A percentile compares a stretch with the other conserved stretches of the same genome.
These are phyloP conservation scores for Physeter macrocephalus DNA, from an alignment of 2,113 vertebrate species.

Conservation along the genomic window DNA sequence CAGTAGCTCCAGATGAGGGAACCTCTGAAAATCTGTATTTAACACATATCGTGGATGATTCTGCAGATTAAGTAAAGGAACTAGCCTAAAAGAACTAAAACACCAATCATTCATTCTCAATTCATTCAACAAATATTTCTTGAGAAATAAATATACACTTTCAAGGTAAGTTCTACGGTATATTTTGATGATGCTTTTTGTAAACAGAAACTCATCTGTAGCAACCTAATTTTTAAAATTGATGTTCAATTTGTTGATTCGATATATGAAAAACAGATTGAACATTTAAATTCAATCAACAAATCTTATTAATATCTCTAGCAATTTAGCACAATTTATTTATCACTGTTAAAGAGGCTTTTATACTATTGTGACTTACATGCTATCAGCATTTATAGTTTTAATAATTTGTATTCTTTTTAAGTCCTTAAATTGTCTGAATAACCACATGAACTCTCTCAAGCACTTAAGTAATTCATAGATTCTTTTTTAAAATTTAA, in stretches of 20 bases:
- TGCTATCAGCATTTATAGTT: background rate
- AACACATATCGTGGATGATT: background rate
- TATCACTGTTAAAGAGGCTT: background rate
- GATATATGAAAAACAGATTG: background rate
- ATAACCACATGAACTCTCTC: background rate
- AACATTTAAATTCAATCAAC: background rate
- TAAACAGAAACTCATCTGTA: background rate
- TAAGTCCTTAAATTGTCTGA: background rate
- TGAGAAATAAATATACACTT: background rate
- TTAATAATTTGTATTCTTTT: background rate
- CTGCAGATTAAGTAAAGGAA: background rate
- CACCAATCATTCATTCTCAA: background rate
- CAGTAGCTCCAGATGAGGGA: background rate
- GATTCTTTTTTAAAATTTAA: background rate
- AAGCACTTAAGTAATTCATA: background rate
- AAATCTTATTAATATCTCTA: background rate
- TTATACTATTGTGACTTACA: background rate
- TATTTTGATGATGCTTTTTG: background rate
- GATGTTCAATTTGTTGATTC: background rate
- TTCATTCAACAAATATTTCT: background rate
- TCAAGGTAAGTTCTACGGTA: background rate
- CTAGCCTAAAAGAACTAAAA: background rate
- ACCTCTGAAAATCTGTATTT: background rate
- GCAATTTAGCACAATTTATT: background rate
- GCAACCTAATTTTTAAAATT: background rate